Conservation (phyloP, 2,888 invertebrate species). For the Clusia tigrina region DNA sequence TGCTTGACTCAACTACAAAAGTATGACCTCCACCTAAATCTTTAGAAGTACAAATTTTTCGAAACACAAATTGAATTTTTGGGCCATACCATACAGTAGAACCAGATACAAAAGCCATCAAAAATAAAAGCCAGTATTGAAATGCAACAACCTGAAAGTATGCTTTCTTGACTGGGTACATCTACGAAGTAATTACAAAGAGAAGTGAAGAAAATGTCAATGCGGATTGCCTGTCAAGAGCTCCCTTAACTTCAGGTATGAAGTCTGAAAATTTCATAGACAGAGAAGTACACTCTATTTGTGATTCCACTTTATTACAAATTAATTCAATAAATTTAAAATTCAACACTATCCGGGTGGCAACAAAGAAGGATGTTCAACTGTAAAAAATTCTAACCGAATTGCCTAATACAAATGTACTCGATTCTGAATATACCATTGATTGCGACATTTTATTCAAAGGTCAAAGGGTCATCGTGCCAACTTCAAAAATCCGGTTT, state of each 20-base stretch:
- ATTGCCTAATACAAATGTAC: slow-evolving; percentile 11
- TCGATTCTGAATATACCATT: slow-evolving; percentile 24
- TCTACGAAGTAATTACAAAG: slow-evolving; percentile 28
- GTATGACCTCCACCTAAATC: slow-evolving; percentile 30
- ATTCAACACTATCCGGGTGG: slow-evolving; percentile 19
- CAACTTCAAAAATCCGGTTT: slow-evolving; percentile 33
- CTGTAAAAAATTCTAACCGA: slow-evolving; percentile 6
- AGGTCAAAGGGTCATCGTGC: slow-evolving; percentile 36
- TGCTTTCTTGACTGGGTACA: slow-evolving; percentile 23
- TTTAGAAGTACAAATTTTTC: slow-evolving; percentile 35
- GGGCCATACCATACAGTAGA: slow-evolving; percentile 26
- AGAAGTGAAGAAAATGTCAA: slow-evolving; percentile 22
- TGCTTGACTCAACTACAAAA: slow-evolving; percentile 28
- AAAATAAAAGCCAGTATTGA: slow-evolving; percentile 34
- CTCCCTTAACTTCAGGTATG: slow-evolving; percentile 13
- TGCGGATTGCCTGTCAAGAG: slow-evolving; percentile 29
- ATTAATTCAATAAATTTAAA: slow-evolving; percentile 23
- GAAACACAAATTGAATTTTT: slow-evolving; percentile 40
- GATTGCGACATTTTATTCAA: slow-evolving; percentile 34
- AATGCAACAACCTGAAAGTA: slow-evolving; percentile 22
- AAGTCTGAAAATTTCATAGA: slow-evolving; percentile 9
- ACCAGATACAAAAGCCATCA: slow-evolving; percentile 29
- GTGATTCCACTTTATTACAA: background rate
- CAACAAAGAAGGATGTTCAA: slow-evolving; percentile 26
- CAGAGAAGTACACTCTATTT: slow-evolving; percentile 22